Evolutionary conservation across 1,140 invertebrate species (phyloP).

Genomic region (Ostrea denselamellosa): DNA sequence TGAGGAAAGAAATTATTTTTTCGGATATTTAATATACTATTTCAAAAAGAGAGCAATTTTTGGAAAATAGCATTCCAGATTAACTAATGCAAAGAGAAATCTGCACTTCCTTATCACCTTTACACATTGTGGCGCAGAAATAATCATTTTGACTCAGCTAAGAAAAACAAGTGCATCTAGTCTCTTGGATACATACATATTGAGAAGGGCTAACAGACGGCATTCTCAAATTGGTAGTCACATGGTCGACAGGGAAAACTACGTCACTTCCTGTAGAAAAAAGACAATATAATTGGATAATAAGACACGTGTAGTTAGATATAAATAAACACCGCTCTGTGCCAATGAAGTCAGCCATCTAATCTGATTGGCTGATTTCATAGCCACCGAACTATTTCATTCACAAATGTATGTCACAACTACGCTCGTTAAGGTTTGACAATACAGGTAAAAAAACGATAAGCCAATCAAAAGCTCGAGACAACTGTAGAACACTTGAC

Average conservation of each 20-base stretch:
- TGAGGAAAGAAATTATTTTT: constrained; percentile 3
- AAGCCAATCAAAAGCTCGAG: constrained; percentile 12
- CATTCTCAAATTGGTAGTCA: constrained; percentile 32
- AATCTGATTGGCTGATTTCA: constrained; percentile 21
- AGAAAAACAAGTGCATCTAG: constrained; percentile 36
- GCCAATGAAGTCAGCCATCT: constrained; percentile 26
- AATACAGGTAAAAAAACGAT: constrained; percentile 22
- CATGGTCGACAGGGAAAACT: constrained; percentile 34
- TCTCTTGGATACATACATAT: constrained; percentile 37
- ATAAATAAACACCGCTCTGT: constrained; percentile 25
- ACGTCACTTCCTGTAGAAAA: constrained; percentile 32
- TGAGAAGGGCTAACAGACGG: constrained; percentile 36
- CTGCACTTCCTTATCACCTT: constrained; percentile 29
- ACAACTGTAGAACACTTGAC: constrained; percentile 8
- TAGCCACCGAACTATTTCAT: constrained; percentile 37
- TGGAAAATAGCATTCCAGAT: constrained; percentile 1
- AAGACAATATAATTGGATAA: constrained; percentile 29
- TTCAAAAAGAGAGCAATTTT: not conserved
- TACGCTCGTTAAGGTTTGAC: constrained; percentile 13
- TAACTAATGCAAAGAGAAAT: constrained; percentile 11
- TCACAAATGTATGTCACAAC: constrained; percentile 33
- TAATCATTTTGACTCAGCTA: constrained; percentile 34
- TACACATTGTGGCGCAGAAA: constrained; percentile 30
- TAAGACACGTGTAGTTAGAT: constrained; percentile 32
- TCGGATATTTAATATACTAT: constrained; percentile 6